Conservation (phyloP, 2,113 vertebrate genomes). For the Bujurquina vittata region DNA sequence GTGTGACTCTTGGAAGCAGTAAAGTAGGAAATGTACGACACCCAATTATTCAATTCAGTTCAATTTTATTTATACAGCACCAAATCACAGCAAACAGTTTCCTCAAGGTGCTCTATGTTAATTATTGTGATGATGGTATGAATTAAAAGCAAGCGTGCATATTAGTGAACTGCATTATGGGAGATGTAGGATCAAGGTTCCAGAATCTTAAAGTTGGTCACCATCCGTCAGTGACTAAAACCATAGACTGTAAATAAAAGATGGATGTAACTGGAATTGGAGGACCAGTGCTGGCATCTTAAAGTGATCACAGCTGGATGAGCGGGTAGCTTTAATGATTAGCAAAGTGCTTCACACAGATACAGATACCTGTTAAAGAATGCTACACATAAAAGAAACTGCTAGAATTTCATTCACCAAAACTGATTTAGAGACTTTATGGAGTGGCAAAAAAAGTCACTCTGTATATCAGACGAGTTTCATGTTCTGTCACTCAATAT, state of each 20-base stretch:
- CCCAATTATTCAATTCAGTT: background rate
- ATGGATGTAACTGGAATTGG: background rate
- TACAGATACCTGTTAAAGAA: background rate
- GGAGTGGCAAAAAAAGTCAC: too few relatives aligned
- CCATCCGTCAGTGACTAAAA: background rate
- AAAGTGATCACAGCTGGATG: background rate
- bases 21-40: background rate
- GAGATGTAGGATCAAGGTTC: too few relatives aligned
- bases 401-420: background rate
- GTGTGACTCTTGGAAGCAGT: background rate
- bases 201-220: too few relatives aligned
- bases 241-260: background rate
- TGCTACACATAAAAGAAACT: background rate
- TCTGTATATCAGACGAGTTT: background rate
- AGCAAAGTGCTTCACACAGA: background rate
- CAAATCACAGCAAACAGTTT: too few relatives aligned
- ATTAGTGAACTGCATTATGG: background rate
- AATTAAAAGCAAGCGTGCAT: background rate
- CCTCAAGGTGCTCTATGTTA: rapidly evolving
- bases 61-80: too few relatives aligned
- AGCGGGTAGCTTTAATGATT: background rate
- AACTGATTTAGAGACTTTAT: background rate
- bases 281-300: background rate
- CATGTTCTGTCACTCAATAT: background rate
- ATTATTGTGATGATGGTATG: rapidly evolving